Percentiles rank a stretch among this genome's conserved stretches.
Conservation (phyloP, 2,113 vertebrate genomes). For the Labeo rohita region DNA sequence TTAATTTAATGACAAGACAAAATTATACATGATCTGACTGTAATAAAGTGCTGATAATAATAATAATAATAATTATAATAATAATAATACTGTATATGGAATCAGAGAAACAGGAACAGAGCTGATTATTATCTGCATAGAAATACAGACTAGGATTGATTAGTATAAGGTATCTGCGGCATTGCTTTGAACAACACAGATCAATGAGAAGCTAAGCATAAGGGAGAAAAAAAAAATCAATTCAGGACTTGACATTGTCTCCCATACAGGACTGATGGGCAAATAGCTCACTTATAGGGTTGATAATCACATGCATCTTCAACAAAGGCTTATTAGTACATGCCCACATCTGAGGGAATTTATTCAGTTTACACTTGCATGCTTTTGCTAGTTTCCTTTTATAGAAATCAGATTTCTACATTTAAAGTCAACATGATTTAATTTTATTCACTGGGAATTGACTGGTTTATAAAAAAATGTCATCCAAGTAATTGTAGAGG, state of each 20-base stretch:
- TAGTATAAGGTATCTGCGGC: background rate
- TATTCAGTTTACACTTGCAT: background rate
- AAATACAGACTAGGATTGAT: background rate
- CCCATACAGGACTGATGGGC: background rate
- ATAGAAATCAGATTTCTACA: background rate
- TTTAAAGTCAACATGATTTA: background rate
- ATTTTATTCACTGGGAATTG: background rate
- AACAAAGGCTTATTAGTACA: background rate
- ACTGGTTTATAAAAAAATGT: background rate
- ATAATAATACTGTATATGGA: too few species aligned
- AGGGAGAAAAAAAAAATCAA: background rate
- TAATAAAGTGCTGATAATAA: background rate
- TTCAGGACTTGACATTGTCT: background rate
- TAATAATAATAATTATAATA: too few species aligned
- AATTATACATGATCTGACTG: background rate
- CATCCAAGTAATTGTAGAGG: background rate
- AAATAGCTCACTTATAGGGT: background rate
- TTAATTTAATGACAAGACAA: background rate
- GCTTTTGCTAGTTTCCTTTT: background rate
- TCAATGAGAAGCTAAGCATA: background rate
- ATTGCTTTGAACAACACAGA: background rate
- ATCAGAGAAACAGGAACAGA: background rate
- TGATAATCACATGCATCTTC: background rate
- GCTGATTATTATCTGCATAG: background rate
- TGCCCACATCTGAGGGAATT: background rate